Conservation (phyloP, 2,888 invertebrate genomes). For the Digitonthophagus gazella region DNA sequence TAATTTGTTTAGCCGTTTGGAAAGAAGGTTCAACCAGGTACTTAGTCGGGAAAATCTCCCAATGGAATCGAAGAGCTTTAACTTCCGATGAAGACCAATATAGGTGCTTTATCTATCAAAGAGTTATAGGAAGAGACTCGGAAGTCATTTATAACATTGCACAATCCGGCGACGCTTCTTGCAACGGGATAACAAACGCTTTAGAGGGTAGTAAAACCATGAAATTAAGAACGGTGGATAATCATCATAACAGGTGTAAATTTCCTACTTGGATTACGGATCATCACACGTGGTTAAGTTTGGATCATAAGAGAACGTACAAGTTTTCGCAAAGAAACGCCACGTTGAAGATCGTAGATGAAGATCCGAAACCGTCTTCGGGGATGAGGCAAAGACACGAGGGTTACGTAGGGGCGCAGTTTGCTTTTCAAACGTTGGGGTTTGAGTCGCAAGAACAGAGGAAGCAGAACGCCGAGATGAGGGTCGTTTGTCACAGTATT, state of each 20-base stretch:
- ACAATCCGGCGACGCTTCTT: conserved; percentile 78
- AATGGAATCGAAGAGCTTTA: conserved; percentile 58
- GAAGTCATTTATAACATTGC: conserved; percentile 66
- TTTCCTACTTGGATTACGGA: conserved; percentile 77
- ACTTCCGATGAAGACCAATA: conserved; percentile 74
- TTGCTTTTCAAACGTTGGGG: conserved; percentile 43
- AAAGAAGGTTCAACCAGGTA: conserved; percentile 79
- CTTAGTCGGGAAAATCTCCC: conserved; percentile 70
- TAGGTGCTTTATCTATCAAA: conserved; percentile 78
- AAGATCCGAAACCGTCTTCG: conserved; percentile 40
- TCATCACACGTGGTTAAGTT: conserved; percentile 76
- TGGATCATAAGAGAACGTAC: conserved; percentile 71
- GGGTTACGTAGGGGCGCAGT: conserved; percentile 42
- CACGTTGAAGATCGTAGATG: conserved; percentile 56
- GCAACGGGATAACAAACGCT: conserved; percentile 72
- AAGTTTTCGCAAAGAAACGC: conserved; percentile 73
- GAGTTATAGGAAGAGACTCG: conserved; percentile 50
- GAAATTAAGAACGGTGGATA: conserved; percentile 75
- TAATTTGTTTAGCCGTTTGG: conserved; percentile 80
- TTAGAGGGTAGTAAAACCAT: conserved; percentile 77
- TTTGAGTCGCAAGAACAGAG: conserved; percentile 47
- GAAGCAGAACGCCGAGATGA: conserved; percentile 54
- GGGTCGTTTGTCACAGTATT: conserved; percentile 63
- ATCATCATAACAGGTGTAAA: conserved; percentile 72
- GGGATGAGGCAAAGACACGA: conserved; percentile 37